Base-by-base conservation (phyloP, 2,888 invertebrate species). In the Hydropsyche betteni region DNA sequence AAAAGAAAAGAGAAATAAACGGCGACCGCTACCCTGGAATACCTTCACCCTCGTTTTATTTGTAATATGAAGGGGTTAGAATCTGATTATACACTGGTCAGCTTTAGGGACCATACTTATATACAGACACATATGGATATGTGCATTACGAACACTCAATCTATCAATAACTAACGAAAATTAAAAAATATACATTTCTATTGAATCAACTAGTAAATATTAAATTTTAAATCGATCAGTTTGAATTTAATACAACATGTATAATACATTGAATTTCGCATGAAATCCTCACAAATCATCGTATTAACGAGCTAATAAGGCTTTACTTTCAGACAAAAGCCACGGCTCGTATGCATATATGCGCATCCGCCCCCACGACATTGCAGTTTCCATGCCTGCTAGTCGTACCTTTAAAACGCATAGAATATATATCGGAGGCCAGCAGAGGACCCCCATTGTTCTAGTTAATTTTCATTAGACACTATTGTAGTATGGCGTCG, bases 41-140 rank as follows among this genome's bases (percentile, higher is more conserved):
- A 34, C 36, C 77, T 24, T 34, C 44, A 44, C 74, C 74, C 76
- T 74, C 69, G 74, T 75, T 76, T 76, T 76, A 78, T 76, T 77
- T 77, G 78, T 76, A 78, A 78, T 78, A 76, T 58, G 74, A 75
- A 77, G 77, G 79, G 79, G 79, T 77, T 80, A 79, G 81, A 81
- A 82, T 83, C 83, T 81, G 82, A 81, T 80, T 83, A 84, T 82
- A 81, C 83, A 82, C 82, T 84, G 87, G 87, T 87, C 87, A 87
- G 83, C 75, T 80, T 80, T 81, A 84, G 85, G 86, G 87, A 87
- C 53, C 71, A 69, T 61, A 53, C 58, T 64, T 2, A 24, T 24
- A 24, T 24, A 24, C 24, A 44, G 44, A 10, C 3, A 44, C 44
- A 44, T 44, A 44, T 44, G 4, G 44, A 44, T 10, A 44, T 44